phyloP scores from a whole-genome alignment of 2,113 vertebrate species.

The Caranx ignobilis region DNA sequence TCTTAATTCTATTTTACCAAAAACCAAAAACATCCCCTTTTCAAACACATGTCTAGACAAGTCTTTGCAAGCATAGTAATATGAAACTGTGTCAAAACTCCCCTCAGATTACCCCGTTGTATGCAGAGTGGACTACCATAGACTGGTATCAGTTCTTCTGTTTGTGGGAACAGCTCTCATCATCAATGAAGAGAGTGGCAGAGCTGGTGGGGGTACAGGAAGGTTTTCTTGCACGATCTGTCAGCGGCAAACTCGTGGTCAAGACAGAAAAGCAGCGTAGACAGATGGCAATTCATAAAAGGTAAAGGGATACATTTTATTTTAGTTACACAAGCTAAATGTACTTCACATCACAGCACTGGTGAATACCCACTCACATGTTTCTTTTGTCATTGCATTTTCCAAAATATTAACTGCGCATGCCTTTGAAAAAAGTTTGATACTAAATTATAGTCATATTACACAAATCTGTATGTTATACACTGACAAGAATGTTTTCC shows the following conservation, averaged over 20 bases:
- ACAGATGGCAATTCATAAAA: conserved; percentile 96
- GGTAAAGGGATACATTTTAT: conserved; percentile 78
- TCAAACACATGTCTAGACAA: neutral
- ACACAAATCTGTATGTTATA: too few species aligned
- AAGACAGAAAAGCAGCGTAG: conserved; percentile 95
- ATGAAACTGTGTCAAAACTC: neutral
- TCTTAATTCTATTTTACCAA: neutral
- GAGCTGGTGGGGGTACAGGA: conserved; percentile 97
- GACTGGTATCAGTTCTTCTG: conserved; percentile 99
- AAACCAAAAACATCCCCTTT: neutral
- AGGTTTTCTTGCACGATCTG: conserved; percentile 93
- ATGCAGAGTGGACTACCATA: conserved; percentile 95
- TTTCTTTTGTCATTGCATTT: too few species aligned
- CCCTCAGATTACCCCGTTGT: conserved; percentile 92
- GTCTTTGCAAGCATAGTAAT: neutral
- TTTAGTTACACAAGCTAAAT: neutral
- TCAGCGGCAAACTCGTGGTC: conserved; percentile 89
- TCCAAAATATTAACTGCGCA: too few species aligned
- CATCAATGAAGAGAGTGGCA: conserved; percentile 95
- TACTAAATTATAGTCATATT: too few species aligned
- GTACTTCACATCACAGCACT: neutral
- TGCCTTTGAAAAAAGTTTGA: too few species aligned
- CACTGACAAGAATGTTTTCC: too few species aligned
- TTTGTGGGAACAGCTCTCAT: conserved; percentile 94
- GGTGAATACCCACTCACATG: neutral